Conservation (phyloP, 1,140 invertebrate genomes). For the Hycleus cichorii region DNA sequence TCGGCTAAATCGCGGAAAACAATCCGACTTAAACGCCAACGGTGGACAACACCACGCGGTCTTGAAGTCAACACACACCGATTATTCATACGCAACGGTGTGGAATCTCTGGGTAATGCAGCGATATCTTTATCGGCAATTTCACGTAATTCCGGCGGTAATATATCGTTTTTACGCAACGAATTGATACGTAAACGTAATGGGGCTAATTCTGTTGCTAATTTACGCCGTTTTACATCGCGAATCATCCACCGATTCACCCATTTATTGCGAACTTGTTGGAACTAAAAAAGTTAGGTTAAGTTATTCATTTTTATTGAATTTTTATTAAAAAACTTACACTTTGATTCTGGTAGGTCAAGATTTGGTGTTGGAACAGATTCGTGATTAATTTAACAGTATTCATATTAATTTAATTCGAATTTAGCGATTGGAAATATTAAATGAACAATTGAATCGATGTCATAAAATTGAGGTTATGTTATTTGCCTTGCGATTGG, state of each 20-base stretch:
- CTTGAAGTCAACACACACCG: slow-evolving; percentile 76
- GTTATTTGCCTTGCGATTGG: no score
- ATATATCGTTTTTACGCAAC: slow-evolving; percentile 70
- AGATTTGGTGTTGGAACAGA: not conserved
- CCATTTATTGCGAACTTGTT: slow-evolving; percentile 65
- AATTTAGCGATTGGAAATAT: not conserved
- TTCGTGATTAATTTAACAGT: slow-evolving; percentile 1
- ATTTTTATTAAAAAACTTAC: not conserved
- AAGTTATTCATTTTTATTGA: not conserved
- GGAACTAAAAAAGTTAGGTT: slow-evolving; percentile 41
- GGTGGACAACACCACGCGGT: slow-evolving; percentile 60
- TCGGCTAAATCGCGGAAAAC: slow-evolving; percentile 82
- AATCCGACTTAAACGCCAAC: slow-evolving; percentile 80
- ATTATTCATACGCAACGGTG: slow-evolving; percentile 52
- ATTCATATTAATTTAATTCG: not conserved
- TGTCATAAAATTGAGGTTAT: no score
- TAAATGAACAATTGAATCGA: no score
- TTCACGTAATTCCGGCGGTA: slow-evolving; percentile 71
- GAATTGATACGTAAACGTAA: slow-evolving; percentile 67
- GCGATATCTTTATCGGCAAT: slow-evolving; percentile 65
- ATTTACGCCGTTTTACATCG: slow-evolving; percentile 71
- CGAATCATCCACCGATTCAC: slow-evolving; percentile 70
- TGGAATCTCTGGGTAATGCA: slow-evolving; percentile 67
- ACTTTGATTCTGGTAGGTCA: not conserved
- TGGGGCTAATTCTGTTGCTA: slow-evolving; percentile 61